These are phyloP conservation scores for Diarsia dahlii DNA, from an alignment of 2,888 invertebrate species.

Conservation along the genomic window DNA sequence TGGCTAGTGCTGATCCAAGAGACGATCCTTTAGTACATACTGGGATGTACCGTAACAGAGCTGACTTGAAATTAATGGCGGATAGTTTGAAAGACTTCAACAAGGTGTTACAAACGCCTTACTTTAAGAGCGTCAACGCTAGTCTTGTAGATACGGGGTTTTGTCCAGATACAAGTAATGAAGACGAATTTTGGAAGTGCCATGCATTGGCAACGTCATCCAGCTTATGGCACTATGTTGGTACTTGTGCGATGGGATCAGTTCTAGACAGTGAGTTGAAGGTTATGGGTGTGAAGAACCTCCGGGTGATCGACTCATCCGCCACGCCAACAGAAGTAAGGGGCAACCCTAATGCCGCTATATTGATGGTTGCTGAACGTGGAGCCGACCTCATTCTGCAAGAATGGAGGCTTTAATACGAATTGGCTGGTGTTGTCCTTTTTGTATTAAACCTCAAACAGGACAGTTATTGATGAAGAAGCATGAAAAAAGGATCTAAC, in stretches of 20 bases:
- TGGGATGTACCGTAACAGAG: constrained; percentile 21
- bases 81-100: constrained; percentile 65
- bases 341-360: constrained; percentile 53
- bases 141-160: constrained; percentile 61
- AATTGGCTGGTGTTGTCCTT: background rate
- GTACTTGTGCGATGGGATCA: constrained; percentile 60
- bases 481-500: background rate
- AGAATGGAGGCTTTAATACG: background rate
- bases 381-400: constrained; percentile 22
- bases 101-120: constrained; percentile 63
- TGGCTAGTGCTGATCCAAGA: constrained; percentile 43
- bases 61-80: constrained; percentile 66
- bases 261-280: constrained; percentile 54
- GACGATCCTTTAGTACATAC: constrained; percentile 53
- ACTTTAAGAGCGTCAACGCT: constrained; percentile 64
- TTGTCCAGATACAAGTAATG: constrained; percentile 46
- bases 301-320: constrained; percentile 63
- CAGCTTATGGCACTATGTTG: constrained; percentile 63
- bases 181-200: constrained; percentile 60
- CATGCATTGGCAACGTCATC: constrained; percentile 53
- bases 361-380: constrained; percentile 59
- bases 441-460: background rate
- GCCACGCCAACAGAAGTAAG: constrained; percentile 47
- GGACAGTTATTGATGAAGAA: background rate
- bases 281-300: constrained; percentile 42